A percentile compares a stretch with the other conserved stretches of the same genome.
Evolutionary conservation across 2,113 vertebrate genomes (phyloP).

Genomic region (Pseudois nayaur): DNA sequence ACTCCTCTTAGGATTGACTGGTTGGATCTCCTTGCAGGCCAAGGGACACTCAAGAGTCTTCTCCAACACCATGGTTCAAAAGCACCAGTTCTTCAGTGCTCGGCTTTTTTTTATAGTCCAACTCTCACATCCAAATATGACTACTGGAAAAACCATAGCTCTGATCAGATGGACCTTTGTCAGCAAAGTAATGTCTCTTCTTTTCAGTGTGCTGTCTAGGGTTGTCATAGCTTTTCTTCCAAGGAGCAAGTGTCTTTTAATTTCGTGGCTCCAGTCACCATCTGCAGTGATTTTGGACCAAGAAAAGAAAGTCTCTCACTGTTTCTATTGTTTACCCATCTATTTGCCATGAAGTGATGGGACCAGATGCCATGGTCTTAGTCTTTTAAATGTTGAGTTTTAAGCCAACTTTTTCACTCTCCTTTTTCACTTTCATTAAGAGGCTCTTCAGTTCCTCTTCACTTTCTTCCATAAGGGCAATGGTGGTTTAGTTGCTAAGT

Average conservation of each 20-base stretch:
- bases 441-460: background rate
- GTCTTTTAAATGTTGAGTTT: background rate
- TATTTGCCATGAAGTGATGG: background rate
- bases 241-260: background rate
- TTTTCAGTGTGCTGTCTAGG: background rate
- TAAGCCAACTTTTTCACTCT: background rate
- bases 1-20: background rate
- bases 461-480: background rate
- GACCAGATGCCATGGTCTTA: background rate
- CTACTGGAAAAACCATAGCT: background rate
- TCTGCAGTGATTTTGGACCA: background rate
- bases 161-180: background rate
- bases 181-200: background rate
- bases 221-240: background rate
- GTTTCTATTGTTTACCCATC: background rate
- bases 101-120: background rate
- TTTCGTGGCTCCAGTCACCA: background rate
- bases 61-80: background rate
- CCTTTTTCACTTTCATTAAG: background rate
- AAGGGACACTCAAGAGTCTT: background rate
- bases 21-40: background rate
- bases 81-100: background rate
- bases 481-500: background rate
- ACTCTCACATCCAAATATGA: background rate
- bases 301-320: background rate